Conservation (phyloP, 2,888 invertebrate genomes). For the Pristionchus entomophagus region DNA sequence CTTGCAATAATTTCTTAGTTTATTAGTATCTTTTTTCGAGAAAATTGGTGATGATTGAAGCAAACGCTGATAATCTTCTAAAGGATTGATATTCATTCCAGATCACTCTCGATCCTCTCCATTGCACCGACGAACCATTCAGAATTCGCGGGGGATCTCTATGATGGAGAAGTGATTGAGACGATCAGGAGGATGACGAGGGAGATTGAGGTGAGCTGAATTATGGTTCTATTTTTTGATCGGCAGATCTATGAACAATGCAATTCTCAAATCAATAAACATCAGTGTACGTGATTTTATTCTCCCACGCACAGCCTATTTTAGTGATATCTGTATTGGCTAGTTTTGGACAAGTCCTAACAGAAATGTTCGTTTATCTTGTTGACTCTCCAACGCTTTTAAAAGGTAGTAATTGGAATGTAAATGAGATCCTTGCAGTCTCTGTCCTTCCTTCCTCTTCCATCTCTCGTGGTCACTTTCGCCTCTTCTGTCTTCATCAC, state of each 20-base stretch:
- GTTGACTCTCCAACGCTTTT: not conserved
- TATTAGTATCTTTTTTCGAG: too few relatives aligned
- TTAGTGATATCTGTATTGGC: not conserved
- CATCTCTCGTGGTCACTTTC: not conserved
- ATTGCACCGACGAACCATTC: not conserved
- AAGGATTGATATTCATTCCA: too few relatives aligned
- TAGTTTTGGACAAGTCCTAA: too few relatives aligned
- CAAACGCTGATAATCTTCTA: too few relatives aligned
- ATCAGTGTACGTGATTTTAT: too few relatives aligned
- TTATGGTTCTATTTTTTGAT: not conserved
- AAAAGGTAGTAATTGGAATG: too few relatives aligned
- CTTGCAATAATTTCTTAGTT: too few relatives aligned
- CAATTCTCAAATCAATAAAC: too few relatives aligned
- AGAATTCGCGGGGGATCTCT: slow-evolving; percentile 7
- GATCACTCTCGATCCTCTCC: not conserved
- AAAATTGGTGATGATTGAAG: too few relatives aligned
- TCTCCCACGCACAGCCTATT: too few relatives aligned
- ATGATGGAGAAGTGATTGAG: not conserved
- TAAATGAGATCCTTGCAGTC: not conserved
- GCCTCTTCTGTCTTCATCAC: not conserved
- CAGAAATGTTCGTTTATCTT: not conserved
- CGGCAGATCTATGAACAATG: too few relatives aligned
- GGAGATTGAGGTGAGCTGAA: slow-evolving; percentile 41
- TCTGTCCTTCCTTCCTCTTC: slow-evolving; percentile 7
- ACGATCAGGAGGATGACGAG: slow-evolving; percentile 10